A percentile compares a stretch with the other conserved stretches of the same genome.
These are phyloP conservation scores for Troglohyphantes excavatus DNA, from an alignment of 2,888 invertebrate genomes.

Conservation along the genomic window DNA sequence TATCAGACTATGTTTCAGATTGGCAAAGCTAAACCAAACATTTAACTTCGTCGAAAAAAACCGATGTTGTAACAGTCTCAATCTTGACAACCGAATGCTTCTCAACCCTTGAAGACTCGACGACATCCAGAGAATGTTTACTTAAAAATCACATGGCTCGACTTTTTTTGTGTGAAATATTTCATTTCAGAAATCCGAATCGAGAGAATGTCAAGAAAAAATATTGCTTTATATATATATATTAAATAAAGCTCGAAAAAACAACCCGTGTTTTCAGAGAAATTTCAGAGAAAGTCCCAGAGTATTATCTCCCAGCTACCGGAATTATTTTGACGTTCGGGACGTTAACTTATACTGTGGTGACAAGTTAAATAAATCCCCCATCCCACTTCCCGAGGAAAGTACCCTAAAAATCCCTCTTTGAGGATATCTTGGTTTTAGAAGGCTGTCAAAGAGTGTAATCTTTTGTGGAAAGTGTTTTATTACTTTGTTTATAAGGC, in stretches of 20 bases:
- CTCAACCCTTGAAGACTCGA: background rate
- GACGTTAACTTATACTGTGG: conserved; percentile 58
- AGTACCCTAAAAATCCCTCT: conserved; percentile 23
- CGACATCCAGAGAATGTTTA: background rate
- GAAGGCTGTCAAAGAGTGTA: conserved; percentile 60
- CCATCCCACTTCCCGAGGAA: background rate
- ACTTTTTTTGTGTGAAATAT: background rate
- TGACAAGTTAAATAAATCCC: conserved; percentile 70
- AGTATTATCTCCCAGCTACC: conserved; percentile 35
- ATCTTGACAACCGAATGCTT: background rate
- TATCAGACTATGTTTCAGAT: no score
- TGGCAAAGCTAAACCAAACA: no score
- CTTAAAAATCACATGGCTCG: background rate
- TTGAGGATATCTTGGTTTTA: conserved; percentile 38
- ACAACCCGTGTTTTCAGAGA: conserved; percentile 10
- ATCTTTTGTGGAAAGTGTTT: conserved; percentile 25
- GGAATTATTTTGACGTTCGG: conserved; percentile 53
- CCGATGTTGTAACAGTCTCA: background rate
- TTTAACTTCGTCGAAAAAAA: background rate
- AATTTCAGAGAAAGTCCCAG: conserved; percentile 23
- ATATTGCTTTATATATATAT: background rate
- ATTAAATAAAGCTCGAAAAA: conserved; percentile 9
- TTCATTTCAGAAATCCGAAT: conserved; percentile 14
- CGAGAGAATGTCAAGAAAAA: conserved; percentile 22
- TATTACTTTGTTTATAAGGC: conserved; percentile 42